Conservation (phyloP, 1,140 invertebrate genomes). For the Hypsibius dujardini region DNA sequence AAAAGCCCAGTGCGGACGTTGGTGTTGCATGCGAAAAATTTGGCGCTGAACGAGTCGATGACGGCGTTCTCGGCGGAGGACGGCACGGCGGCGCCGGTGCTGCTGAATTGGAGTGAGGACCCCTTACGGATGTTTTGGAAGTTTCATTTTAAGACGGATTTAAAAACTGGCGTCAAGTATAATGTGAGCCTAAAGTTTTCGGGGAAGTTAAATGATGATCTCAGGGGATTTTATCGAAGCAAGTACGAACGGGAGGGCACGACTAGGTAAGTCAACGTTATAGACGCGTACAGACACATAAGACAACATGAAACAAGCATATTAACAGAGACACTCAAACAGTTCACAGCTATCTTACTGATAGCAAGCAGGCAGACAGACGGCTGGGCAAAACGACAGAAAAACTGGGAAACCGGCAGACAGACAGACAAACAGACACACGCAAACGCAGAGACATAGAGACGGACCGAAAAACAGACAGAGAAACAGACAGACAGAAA, state of each 20-base stretch:
- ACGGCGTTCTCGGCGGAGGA: not conserved
- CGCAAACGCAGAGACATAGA: too few relatives aligned
- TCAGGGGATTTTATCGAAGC: slow-evolving; percentile 10
- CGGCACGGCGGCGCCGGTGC: not conserved
- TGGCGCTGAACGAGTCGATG: slow-evolving; percentile 5
- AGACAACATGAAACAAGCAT: not conserved
- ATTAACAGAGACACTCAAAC: not conserved
- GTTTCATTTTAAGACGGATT: not conserved
- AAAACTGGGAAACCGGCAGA: not conserved
- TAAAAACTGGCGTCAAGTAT: not conserved
- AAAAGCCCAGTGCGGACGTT: not conserved
- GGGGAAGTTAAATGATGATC: slow-evolving; percentile 14
- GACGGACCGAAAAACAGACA: too few relatives aligned
- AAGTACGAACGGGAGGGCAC: slow-evolving; percentile 13
- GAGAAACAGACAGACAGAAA: too few relatives aligned
- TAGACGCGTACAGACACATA: too few relatives aligned
- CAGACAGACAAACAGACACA: too few relatives aligned
- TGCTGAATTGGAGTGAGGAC: slow-evolving; percentile 4
- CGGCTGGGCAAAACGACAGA: not conserved
- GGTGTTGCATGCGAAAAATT: not conserved
- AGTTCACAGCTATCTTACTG: not conserved
- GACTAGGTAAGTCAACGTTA: slow-evolving; percentile 10
- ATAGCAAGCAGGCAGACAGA: not conserved
- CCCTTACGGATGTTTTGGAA: not conserved
- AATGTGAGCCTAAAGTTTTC: slow-evolving; percentile 6